These are phyloP conservation scores for Bursaphelenchus mucronatus DNA, from an alignment of 1,140 invertebrate genomes.

Conservation along the genomic window DNA sequence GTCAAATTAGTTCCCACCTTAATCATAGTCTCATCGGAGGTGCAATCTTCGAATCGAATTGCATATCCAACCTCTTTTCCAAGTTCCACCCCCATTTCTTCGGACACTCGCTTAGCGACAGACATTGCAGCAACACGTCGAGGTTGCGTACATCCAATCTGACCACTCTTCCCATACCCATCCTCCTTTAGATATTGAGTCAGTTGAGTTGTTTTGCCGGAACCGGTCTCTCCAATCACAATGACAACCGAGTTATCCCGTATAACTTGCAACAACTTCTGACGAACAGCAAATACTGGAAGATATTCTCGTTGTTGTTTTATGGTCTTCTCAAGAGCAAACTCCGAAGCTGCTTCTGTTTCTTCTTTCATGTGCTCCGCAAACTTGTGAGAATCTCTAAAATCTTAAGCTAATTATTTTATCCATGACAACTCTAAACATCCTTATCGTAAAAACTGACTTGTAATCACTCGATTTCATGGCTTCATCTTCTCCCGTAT, in stretches of 20 bases:
- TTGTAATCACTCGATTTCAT: constrained; percentile 64
- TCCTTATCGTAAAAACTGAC: constrained; percentile 34
- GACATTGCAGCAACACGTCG: constrained; percentile 87
- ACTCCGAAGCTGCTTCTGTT: constrained; percentile 75
- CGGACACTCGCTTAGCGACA: constrained; percentile 94
- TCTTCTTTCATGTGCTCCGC: constrained; percentile 81
- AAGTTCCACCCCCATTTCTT: constrained; percentile 87
- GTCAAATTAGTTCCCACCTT: constrained; percentile 62
- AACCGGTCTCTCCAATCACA: constrained; percentile 83
- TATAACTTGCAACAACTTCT: constrained; percentile 77
- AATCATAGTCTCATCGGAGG: constrained; percentile 67
- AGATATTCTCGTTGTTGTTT: constrained; percentile 82
- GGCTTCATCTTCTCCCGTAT: constrained; percentile 62
- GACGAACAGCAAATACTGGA: constrained; percentile 89
- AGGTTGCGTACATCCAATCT: constrained; percentile 87
- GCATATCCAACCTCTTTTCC: constrained; percentile 81
- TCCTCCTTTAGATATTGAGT: constrained; percentile 97
- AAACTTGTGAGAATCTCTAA: constrained; percentile 75
- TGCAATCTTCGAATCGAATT: constrained; percentile 99
- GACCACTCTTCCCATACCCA: constrained; percentile 81
- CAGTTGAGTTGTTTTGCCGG: constrained; percentile 97
- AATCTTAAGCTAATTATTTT: constrained; percentile 22
- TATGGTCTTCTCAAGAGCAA: constrained; percentile 80
- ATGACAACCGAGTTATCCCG: constrained; percentile 59
- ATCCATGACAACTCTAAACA: background rate